Percentiles rank a stretch among this genome's conserved stretches.
Evolutionary conservation across 2,113 vertebrate genomes (phyloP).

Genomic region (Meleagris gallopavo): DNA sequence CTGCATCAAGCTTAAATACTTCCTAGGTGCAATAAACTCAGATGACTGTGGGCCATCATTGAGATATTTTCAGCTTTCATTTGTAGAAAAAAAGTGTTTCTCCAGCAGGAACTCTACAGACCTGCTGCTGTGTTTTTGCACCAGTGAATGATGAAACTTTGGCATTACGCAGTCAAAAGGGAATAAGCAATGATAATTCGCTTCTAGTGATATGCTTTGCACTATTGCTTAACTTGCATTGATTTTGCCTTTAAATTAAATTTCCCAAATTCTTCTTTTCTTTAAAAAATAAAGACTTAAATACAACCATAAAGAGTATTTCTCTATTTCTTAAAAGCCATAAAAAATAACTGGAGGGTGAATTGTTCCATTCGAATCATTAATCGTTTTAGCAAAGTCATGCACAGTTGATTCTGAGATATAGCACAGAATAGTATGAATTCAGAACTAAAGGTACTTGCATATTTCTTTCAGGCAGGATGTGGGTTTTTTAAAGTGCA

Average conservation of each 20-base stretch:
- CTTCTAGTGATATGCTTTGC: not conserved
- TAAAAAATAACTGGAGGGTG: not conserved
- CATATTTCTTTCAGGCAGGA: not conserved
- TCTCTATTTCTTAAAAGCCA: not conserved
- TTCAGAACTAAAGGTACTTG: not conserved
- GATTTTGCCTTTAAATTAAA: not conserved
- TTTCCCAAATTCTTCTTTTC: not conserved
- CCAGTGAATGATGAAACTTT: not conserved
- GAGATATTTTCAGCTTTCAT: not conserved
- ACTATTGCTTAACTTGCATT: not conserved
- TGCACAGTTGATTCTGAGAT: not conserved
- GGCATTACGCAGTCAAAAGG: not conserved
- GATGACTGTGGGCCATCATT: not conserved
- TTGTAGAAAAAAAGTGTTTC: not conserved
- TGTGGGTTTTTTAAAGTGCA: not conserved
- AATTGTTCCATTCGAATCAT: not conserved
- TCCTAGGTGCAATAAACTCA: not conserved
- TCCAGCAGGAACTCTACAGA: not conserved
- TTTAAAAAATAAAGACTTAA: not conserved
- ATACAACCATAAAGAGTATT: not conserved
- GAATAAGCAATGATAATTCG: not conserved
- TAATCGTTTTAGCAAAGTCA: not conserved
- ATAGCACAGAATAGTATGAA: not conserved
- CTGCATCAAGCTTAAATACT: not conserved
- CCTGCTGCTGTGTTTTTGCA: not conserved